Conservation (phyloP, 2,888 invertebrate species). For the Coelogynopora nodosa region DNA sequence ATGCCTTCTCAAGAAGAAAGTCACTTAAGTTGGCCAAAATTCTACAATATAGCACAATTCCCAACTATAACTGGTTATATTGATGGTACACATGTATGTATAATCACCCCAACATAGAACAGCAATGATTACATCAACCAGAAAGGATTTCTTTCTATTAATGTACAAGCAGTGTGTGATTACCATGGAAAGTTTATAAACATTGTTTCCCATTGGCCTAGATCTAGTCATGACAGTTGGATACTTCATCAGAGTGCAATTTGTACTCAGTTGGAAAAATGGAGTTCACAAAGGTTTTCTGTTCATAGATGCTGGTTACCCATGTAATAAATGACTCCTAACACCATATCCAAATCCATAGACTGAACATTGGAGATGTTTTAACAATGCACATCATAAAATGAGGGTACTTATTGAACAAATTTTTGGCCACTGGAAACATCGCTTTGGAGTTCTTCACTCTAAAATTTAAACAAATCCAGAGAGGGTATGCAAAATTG, state of each 20-base stretch:
- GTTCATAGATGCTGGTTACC: not conserved
- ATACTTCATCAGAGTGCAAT: not conserved
- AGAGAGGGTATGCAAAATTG: not conserved
- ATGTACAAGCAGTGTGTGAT: not conserved
- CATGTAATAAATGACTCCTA: not conserved
- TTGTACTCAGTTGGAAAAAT: not conserved
- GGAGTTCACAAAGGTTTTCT: not conserved
- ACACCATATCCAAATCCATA: not conserved
- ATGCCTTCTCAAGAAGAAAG: not conserved
- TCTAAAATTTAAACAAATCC: not conserved
- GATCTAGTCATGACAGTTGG: not conserved
- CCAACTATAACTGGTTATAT: not conserved
- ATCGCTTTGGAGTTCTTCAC: not conserved
- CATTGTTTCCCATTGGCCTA: not conserved
- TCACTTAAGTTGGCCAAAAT: not conserved
- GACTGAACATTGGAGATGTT: not conserved
- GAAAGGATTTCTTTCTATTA: not conserved
- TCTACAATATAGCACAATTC: not conserved
- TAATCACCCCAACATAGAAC: not conserved
- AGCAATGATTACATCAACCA: not conserved
- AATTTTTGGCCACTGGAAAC: not conserved
- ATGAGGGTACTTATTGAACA: not conserved
- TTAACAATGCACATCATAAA: not conserved
- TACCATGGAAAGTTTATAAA: not conserved
- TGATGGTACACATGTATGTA: constrained; percentile 2